Evolutionary conservation across 2,113 vertebrate genomes (phyloP), one percentile per base, ranked within the genome.

Genomic region (Megaceryle maxima): DNA sequence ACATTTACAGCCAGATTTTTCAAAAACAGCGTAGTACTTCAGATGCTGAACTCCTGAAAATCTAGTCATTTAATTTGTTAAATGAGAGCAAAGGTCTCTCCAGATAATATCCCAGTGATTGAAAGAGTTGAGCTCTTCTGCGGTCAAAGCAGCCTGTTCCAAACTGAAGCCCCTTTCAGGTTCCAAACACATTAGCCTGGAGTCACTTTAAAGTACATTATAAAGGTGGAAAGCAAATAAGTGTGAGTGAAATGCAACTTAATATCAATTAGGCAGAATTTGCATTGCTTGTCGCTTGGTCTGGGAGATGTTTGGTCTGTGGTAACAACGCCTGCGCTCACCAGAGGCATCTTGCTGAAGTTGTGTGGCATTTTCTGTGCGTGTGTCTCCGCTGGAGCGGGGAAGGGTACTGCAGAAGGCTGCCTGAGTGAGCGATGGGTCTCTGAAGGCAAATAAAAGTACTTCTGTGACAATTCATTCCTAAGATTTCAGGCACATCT

Each of bases 391-490:
- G 91, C 73, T 43, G 93, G 96, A 77, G 64, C 64, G 19, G 95
- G 94, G 95, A 95, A 88, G 90, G 96, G 94, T 66, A 78, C 76
- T 77, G 94, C 89, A 9, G 93, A 72, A 39, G 46, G 85, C 90
- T 76, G 96, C 63, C 5, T 2, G 79, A 86, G 95, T 92, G 98
- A 98, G 97, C 83, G 22, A 98, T 96, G 96, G 96, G 81, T 95
- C 98, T 97, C 97, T 56, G 56, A 95, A 80, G 96, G 92, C 92
- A 51, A 89, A 97, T 97, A 97, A 97, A 98, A 97, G 92, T 13
- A 39, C 97, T 91, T 63, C 57, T 62, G 67, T 70, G 88, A 92
- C 91, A 94, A 22, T 16, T 63, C 22, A 3, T 80, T 81, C 74
- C 43, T 0, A 43, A 81, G 88, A 83, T 95, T 96, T 74, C 79